Evolutionary conservation across 2,888 invertebrate species (phyloP).

Genomic region (Tenthredo scrophulariae): DNA sequence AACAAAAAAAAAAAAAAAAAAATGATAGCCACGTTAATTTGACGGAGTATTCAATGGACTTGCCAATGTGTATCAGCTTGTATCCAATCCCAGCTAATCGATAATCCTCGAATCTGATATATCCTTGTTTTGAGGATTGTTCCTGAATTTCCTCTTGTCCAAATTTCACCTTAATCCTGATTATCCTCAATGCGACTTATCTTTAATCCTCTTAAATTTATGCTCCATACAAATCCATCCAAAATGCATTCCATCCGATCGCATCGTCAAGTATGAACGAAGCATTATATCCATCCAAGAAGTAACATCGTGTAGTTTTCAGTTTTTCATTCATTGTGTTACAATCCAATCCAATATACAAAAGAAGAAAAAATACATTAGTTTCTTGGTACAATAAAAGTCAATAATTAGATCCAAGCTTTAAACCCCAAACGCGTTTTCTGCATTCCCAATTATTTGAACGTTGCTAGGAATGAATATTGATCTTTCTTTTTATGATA

Average conservation of each 20-base stretch:
- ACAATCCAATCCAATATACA: conserved; percentile 79
- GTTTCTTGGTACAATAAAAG: conserved; percentile 64
- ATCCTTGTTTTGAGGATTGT: conserved; percentile 64
- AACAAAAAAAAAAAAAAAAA: not conserved
- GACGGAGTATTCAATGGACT: conserved; percentile 62
- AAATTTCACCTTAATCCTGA: conserved; percentile 49
- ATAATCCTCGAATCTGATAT: conserved; percentile 66
- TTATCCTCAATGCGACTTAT: conserved; percentile 48
- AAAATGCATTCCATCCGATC: conserved; percentile 53
- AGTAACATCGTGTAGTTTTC: conserved; percentile 78
- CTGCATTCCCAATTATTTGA: conserved; percentile 59
- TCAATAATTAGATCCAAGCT: conserved; percentile 34
- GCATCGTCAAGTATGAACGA: conserved; percentile 51
- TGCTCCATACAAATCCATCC: conserved; percentile 53
- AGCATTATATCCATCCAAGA: conserved; percentile 76
- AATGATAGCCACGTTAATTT: conserved; percentile 33
- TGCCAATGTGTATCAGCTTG: conserved; percentile 66
- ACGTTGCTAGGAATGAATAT: conserved; percentile 24
- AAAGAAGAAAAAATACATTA: conserved; percentile 79
- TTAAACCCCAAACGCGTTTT: conserved; percentile 62
- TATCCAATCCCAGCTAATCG: conserved; percentile 68
- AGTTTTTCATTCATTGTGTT: conserved; percentile 78
- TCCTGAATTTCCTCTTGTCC: conserved; percentile 70
- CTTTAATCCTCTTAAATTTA: conserved; percentile 54
- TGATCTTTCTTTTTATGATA: conserved; percentile 15